phyloP scores from a whole-genome alignment of 2,113 vertebrate species.

The Hiodon tergisus region DNA sequence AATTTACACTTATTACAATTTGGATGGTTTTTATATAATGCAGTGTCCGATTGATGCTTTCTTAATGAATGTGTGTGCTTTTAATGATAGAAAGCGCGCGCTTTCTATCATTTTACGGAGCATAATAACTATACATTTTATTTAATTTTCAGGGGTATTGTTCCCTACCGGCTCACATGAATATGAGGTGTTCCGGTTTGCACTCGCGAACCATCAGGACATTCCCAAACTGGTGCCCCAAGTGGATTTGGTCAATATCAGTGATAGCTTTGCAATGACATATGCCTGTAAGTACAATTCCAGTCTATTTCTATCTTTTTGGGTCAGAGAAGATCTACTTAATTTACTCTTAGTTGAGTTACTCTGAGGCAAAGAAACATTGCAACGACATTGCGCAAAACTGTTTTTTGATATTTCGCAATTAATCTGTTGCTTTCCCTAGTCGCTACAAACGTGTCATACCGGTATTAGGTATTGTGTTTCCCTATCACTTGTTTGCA shows the following conservation, averaged over 20 bases:
- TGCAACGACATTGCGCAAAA: neutral
- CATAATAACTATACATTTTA: constrained; percentile 21
- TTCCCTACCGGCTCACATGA: constrained; percentile 94
- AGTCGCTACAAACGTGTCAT: constrained; percentile 13
- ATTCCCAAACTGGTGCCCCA: constrained; percentile 97
- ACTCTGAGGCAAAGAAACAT: neutral
- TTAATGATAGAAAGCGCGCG: neutral
- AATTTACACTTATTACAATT: neutral
- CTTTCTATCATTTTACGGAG: too few relatives aligned
- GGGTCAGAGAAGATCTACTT: neutral
- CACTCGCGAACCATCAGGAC: constrained; percentile 91
- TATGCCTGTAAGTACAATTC: constrained; percentile 87
- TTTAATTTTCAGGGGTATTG: constrained; percentile 77
- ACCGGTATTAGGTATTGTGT: neutral
- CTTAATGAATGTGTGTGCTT: neutral
- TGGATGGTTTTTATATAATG: neutral
- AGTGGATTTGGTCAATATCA: constrained; percentile 98
- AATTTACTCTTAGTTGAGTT: neutral
- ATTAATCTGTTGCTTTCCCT: constrained; percentile 34
- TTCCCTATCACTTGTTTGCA: neutral
- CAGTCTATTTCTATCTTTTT: neutral
- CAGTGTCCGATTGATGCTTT: neutral
- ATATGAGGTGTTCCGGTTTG: constrained; percentile 98
- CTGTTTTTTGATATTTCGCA: neutral
- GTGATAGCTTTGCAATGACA: constrained; percentile 98